Percentiles rank a stretch among this genome's conserved stretches.
phyloP scores from a whole-genome alignment of 1,140 invertebrate genomes.

The Globodera ellingtonae region DNA sequence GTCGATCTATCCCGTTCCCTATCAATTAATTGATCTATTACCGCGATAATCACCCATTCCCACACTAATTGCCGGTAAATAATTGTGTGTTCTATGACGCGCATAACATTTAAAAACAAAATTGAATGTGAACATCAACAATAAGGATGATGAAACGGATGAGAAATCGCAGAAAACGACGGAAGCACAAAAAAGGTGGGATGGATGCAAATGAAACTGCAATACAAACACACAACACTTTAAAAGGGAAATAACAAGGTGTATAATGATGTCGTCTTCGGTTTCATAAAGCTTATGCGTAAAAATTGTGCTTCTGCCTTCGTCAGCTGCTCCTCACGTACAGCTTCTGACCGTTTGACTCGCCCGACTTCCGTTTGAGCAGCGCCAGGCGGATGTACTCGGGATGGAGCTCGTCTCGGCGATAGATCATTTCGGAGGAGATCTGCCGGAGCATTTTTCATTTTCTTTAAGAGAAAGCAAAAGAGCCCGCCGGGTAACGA shows the following conservation, averaged over 20 bases:
- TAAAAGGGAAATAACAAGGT: too few relatives aligned
- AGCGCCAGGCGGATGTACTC: slow-evolving; percentile 27
- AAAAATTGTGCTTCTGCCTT: background rate
- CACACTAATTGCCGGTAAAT: too few relatives aligned
- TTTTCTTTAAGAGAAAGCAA: too few relatives aligned
- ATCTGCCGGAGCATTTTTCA: background rate
- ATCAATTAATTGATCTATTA: too few relatives aligned
- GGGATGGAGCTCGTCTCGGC: slow-evolving; percentile 23
- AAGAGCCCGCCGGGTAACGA: too few relatives aligned
- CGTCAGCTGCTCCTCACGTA: slow-evolving; percentile 8
- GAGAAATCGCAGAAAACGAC: slow-evolving; percentile 5
- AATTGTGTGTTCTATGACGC: too few relatives aligned
- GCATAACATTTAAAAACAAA: background rate
- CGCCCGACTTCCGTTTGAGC: slow-evolving; percentile 24
- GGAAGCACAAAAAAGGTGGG: slow-evolving; percentile 10
- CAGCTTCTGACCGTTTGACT: background rate
- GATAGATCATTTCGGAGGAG: slow-evolving; percentile 7
- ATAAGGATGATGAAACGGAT: background rate
- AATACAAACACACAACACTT: too few relatives aligned
- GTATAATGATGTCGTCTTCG: too few relatives aligned
- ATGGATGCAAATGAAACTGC: background rate
- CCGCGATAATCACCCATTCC: too few relatives aligned
- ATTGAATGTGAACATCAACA: background rate
- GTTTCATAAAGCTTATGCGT: background rate
- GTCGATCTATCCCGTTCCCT: too few relatives aligned